Conservation (phyloP, 2,113 vertebrate species). For the Apteryx owenii region DNA sequence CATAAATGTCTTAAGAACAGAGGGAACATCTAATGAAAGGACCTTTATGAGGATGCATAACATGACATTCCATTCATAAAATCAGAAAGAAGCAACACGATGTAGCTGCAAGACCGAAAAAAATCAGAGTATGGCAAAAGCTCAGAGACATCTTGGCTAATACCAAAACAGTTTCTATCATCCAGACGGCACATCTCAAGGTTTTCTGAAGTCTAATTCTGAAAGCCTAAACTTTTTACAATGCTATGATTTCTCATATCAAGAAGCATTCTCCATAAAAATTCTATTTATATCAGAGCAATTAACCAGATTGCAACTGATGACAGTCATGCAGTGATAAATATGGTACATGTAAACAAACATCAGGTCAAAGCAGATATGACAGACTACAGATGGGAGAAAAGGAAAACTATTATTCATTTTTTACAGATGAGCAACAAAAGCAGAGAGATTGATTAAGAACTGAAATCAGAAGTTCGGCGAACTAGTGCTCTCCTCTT, state of each 20-base stretch:
- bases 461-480: background rate
- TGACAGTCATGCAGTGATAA: background rate
- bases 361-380: background rate
- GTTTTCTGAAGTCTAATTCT: background rate
- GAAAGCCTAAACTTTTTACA: background rate
- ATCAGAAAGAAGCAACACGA: background rate
- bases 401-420: background rate
- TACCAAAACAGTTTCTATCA: background rate
- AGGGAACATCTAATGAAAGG: constrained; percentile 58
- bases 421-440: background rate
- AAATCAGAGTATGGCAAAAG: background rate
- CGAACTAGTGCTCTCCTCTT: background rate
- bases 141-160: background rate
- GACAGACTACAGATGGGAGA: background rate
- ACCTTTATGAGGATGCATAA: constrained; percentile 47
- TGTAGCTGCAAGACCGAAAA: background rate
- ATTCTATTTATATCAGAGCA: background rate
- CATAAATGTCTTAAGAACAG: constrained; percentile 46
- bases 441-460: background rate
- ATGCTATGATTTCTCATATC: background rate
- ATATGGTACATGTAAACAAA: background rate
- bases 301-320: background rate
- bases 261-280: background rate
- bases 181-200: background rate
- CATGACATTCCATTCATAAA: constrained; percentile 59